A percentile compares a stretch with the other conserved stretches of the same genome.
phyloP scores from a whole-genome alignment of 2,888 invertebrate genomes.

The Hoplodrina ambigua region DNA sequence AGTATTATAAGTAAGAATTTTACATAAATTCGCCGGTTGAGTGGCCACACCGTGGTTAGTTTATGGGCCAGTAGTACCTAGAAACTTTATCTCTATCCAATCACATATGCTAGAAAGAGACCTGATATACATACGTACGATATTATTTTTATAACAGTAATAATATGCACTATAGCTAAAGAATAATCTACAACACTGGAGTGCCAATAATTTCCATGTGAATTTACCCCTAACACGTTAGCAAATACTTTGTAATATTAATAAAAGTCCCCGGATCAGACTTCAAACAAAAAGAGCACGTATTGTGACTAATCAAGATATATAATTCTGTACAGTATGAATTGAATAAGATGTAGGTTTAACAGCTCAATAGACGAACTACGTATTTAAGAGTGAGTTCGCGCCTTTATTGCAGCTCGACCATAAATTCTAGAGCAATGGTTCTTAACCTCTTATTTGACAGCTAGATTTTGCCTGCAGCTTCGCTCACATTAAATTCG shows the following conservation, averaged over 20 bases:
- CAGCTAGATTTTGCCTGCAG: too few relatives aligned
- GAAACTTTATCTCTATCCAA: constrained; percentile 50
- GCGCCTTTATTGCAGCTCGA: too few relatives aligned
- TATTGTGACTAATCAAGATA: not conserved
- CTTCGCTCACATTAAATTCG: too few relatives aligned
- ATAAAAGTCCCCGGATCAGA: constrained; percentile 5
- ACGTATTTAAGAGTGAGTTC: not conserved
- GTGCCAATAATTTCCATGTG: constrained; percentile 45
- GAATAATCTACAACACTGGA: constrained; percentile 15
- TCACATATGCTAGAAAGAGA: constrained; percentile 54
- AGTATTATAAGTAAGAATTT: too few relatives aligned
- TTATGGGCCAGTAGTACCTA: constrained; percentile 50
- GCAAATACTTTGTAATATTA: constrained; percentile 36
- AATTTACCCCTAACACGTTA: constrained; percentile 40
- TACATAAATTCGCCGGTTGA: constrained; percentile 24
- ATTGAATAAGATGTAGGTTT: not conserved
- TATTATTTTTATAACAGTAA: constrained; percentile 56
- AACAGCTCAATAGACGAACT: not conserved
- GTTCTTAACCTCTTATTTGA: too few relatives aligned
- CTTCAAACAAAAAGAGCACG: not conserved
- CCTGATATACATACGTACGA: constrained; percentile 27
- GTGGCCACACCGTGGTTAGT: constrained; percentile 43
- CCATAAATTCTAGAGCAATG: too few relatives aligned
- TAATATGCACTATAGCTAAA: constrained; percentile 12
- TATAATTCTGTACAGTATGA: not conserved